Evolutionary conservation across 2,797 vertebrate species (phyloP).

Genomic region (Gadopsis marmoratus): DNA sequence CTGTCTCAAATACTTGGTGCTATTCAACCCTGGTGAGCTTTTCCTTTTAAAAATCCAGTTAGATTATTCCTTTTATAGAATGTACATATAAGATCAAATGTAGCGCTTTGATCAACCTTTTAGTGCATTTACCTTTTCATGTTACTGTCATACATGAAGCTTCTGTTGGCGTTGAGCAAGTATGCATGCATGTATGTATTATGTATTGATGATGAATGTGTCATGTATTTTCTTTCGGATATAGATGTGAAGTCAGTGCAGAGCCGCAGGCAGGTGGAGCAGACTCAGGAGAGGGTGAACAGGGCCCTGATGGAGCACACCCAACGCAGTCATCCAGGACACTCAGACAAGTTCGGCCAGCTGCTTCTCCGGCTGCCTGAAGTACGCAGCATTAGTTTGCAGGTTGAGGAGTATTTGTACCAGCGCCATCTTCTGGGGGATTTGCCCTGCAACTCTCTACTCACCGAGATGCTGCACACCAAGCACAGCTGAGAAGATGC

Average conservation of each 20-base stretch:
- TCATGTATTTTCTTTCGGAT: background rate
- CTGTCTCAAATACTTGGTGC: conserved; percentile 88
- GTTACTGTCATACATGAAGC: background rate
- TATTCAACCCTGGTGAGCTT: conserved; percentile 87
- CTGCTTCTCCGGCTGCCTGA: conserved; percentile 87
- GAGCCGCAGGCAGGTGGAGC: conserved; percentile 84
- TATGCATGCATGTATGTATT: background rate
- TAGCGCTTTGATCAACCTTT: background rate
- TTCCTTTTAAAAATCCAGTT: background rate
- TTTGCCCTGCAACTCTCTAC: conserved; percentile 88
- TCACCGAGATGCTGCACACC: conserved; percentile 88
- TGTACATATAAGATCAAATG: background rate
- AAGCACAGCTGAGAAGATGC: conserved; percentile 81
- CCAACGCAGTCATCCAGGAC: conserved; percentile 78
- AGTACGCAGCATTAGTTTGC: conserved; percentile 88
- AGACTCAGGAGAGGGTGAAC: conserved; percentile 87
- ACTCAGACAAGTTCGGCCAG: conserved; percentile 88
- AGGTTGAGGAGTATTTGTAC: conserved; percentile 89
- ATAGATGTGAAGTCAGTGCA: conserved; percentile 87
- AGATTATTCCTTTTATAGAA: background rate
- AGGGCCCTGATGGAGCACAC: conserved; percentile 88
- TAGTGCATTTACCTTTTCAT: background rate
- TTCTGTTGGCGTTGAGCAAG: background rate
- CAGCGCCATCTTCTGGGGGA: conserved; percentile 89
- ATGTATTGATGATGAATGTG: conserved; percentile 7